phyloP scores from a whole-genome alignment of 1,140 invertebrate genomes.

The Fragariocoptes setiger region DNA sequence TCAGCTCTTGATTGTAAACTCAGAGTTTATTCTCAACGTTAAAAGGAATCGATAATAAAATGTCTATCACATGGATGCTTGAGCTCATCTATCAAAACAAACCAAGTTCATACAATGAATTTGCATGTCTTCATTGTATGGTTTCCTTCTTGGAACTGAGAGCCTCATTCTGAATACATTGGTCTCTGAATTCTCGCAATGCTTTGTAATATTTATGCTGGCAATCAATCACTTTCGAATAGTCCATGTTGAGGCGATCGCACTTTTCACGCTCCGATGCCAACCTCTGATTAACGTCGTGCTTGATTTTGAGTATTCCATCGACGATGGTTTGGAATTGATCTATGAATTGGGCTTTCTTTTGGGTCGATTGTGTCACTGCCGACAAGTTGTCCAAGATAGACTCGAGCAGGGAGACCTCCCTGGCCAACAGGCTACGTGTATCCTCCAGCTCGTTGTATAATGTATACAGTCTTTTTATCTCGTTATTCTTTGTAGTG shows the following conservation, averaged over 20 bases:
- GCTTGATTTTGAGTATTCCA: neutral
- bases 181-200: too few species aligned
- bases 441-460: constrained; percentile 86
- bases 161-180: too few species aligned
- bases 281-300: neutral
- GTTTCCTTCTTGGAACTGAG: too few species aligned
- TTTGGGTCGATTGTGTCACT: constrained; percentile 8
- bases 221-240: neutral
- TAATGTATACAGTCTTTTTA: constrained; percentile 80
- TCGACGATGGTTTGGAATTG: neutral
- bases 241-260: neutral
- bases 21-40: too few species aligned
- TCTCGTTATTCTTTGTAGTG: constrained; percentile 69
- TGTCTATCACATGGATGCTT: too few species aligned
- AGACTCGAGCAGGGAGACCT: constrained; percentile 60
- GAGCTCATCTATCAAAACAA: too few species aligned
- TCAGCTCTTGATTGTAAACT: too few species aligned
- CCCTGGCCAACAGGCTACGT: constrained; percentile 59
- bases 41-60: too few species aligned
- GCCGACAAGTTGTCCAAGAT: constrained; percentile 53
- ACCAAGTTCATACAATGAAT: too few species aligned
- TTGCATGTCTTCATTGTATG: too few species aligned
- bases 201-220: neutral
- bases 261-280: neutral
- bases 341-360: neutral